Evolutionary conservation across 2,113 vertebrate genomes (phyloP), one percentile per base, ranked within the genome.

Genomic region (Psilopsiagon aymara): DNA sequence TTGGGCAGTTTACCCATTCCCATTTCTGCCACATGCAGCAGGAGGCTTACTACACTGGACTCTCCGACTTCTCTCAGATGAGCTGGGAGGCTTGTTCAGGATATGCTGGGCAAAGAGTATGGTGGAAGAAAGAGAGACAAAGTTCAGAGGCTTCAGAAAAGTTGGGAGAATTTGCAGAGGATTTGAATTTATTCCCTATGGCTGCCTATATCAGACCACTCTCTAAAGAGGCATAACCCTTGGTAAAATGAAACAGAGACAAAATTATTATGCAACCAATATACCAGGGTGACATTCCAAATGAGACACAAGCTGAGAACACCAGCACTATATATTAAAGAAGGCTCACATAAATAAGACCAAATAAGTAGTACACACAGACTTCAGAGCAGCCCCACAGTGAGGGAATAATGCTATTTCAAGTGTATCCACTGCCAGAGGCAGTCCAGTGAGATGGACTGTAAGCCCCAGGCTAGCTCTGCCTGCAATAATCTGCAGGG

Each of bases 401-500:
- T 35, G 43, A 91, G n/a, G 77, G 49, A 86, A 37, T 43, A 64
- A 71, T 8, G 35, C 29, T 71, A 28, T 75, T 94, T 67, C 39
- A 83, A 67, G 52, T 5, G 6, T 1, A 60, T 9, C 23, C 43
- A n/a, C 49, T 60, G 51, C 43, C 76, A 90, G 51, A 39, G 46
- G 69, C 76, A 81, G 60, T 16, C 44, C 73, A n/a, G 51, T 1
- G 29, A 60, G 49, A 77, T 25, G 91, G 63, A 86, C n/a, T 29
- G 43, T 57, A 80, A 93, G 31, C 85, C 47, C 55, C 88, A 66
- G 60, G 80, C 63, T 35, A 66, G 41, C 53, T 90, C 33, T 76
- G 87, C 49, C 89, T 90, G 80, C 88, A 92, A 11, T 96, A 95
- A 97, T 95, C 95, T 95, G 85, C 86, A 80, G 76, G 49, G 66